Evolutionary conservation across 1,140 invertebrate species (phyloP), one percentile per base, ranked within the genome.

Genomic region (Procambarus virginalis): DNA sequence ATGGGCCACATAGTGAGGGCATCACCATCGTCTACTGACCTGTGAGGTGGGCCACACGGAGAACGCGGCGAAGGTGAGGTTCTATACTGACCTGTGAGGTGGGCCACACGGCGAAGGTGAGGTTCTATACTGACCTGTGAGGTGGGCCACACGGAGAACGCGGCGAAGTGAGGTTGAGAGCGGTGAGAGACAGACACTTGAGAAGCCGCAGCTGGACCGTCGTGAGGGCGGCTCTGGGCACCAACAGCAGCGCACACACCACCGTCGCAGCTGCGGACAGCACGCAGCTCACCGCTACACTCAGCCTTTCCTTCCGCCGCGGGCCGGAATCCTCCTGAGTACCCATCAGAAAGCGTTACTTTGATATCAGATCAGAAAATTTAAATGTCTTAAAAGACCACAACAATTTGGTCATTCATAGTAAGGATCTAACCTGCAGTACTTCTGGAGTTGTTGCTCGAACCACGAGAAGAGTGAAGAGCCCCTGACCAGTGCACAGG

Each of bases 151-250:
- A 85, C 22, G 14, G 73, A 55, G 84, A 77, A 45, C 51, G 34
- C 73, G 2, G 73, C 84, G 84, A 85, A 76, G 75, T 58, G 6
- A 77, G 22, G 84, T 85, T 77, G 73, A 85, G 10, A 22, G 20
- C 51, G 9, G 48, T 45, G 46, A 85, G 49, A 70, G 84, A 2
- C 5, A 85, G 49, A n/a, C 84, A 85, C 84, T 85, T 85, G n/a
- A 85, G 84, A 9, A 85, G 48, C 3, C 55, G 84, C 17, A 85
- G 84, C 73, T 85, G 84, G 3, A 77, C 51, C 20, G 75, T 58
- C n/a, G 84, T 48, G 73, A n/a, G 84, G 22, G 70, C 55, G 73
- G 73, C 73, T 10, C 73, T 55, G 48, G 84, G 84, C 9, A 85
- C 20, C 84, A 77, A 51, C 73, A 85, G 73, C 51, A 64, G 45